These are phyloP conservation scores for Rhinoptilus africanus DNA, from an alignment of 2,113 vertebrate genomes.

Conservation along the genomic window DNA sequence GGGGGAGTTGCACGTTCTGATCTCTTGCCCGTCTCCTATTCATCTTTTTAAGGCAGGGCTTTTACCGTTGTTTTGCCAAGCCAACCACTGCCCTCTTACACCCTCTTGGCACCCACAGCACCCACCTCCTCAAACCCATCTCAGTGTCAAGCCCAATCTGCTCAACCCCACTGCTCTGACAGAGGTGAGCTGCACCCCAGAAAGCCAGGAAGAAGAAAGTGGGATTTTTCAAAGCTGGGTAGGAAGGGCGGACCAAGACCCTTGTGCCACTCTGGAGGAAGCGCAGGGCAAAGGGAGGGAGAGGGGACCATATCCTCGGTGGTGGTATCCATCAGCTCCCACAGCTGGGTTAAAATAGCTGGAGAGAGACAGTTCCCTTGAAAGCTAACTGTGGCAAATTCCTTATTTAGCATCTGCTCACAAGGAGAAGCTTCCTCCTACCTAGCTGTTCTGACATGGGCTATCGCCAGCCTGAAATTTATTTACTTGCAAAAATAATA, in stretches of 20 bases:
- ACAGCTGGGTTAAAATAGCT: not conserved
- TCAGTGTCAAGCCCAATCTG: accelerated
- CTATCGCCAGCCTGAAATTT: not conserved
- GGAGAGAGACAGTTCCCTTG: not conserved
- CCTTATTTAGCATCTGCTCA: not conserved
- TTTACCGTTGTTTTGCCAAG: not conserved
- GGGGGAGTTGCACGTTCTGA: not conserved
- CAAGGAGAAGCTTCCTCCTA: not conserved
- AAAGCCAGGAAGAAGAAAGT: not conserved
- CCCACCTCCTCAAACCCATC: not conserved
- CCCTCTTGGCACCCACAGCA: not conserved
- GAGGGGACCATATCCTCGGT: not conserved
- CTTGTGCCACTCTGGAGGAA: not conserved
- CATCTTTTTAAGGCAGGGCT: not conserved
- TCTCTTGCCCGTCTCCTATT: not conserved
- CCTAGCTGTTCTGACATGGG: not conserved
- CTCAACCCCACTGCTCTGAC: not conserved
- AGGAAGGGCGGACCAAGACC: not conserved
- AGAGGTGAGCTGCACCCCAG: not conserved
- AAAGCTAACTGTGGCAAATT: not conserved
- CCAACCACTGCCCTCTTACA: not conserved
- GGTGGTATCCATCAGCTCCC: not conserved
- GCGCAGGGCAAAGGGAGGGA: not conserved
- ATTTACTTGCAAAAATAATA: not conserved
- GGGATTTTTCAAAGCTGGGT: not conserved